These are phyloP conservation scores for Lytechinus pictus DNA, from an alignment of 35 echinoderm and acorn worm genomes.

Conservation along the genomic window DNA sequence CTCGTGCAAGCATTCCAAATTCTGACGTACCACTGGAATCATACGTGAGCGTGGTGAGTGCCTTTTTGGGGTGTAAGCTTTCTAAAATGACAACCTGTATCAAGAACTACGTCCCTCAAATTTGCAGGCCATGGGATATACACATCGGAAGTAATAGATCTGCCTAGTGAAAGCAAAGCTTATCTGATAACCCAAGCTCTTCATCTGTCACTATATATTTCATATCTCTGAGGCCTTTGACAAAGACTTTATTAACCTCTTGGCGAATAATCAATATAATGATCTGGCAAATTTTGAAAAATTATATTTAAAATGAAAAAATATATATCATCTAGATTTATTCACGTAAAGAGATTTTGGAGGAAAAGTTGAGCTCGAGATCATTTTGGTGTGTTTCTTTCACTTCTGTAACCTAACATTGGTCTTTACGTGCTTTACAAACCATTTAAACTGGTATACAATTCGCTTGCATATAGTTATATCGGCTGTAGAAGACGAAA, in stretches of 20 bases:
- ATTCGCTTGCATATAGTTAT: no score
- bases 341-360: no score
- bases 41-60: background rate
- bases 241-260: conserved; percentile 4
- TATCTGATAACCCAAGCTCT: background rate
- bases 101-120: background rate
- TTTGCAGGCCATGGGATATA: background rate
- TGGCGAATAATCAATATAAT: conserved; percentile 5
- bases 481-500: no score
- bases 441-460: no score
- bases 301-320: background rate
- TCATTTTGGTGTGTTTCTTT: background rate
- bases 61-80: background rate
- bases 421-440: no score
- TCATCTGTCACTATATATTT: conserved; percentile 5
- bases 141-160: background rate
- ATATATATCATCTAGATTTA: no score
- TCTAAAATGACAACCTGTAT: background rate
- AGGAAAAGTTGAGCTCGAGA: background rate
- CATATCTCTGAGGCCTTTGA: background rate
- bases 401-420: background rate
- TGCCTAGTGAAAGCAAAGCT: background rate
- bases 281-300: background rate
- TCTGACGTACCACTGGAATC: background rate
- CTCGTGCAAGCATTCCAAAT: background rate